These are phyloP conservation scores for Hanleya hanleyi DNA, from an alignment of 2,888 invertebrate genomes.

Conservation along the genomic window DNA sequence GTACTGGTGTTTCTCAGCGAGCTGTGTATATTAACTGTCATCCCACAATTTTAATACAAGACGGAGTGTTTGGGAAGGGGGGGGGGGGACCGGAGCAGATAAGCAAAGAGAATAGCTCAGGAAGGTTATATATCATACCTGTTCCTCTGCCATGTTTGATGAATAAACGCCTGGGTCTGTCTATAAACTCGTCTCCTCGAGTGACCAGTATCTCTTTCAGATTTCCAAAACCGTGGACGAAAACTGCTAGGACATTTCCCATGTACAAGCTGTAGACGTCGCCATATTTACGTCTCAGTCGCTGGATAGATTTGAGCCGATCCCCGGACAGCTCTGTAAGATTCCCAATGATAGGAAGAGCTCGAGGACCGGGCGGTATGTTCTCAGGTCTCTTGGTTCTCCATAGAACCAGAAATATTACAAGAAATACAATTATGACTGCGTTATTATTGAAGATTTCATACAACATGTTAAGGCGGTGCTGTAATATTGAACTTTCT, in stretches of 20 bases:
- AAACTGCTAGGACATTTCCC: constrained; percentile 34
- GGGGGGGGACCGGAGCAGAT: no score
- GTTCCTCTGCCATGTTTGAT: neutral
- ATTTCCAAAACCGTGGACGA: constrained; percentile 34
- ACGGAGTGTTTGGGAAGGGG: no score
- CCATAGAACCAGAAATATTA: neutral
- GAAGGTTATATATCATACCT: no score
- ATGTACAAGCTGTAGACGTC: constrained; percentile 39
- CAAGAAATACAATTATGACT: no score
- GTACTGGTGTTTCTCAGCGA: no score
- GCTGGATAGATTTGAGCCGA: neutral
- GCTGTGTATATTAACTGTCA: no score
- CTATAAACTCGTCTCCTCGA: constrained; percentile 36
- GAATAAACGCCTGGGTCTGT: constrained; percentile 29
- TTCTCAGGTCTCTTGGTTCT: neutral
- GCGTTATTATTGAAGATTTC: no score
- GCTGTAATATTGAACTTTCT: no score
- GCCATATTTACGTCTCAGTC: constrained; percentile 33
- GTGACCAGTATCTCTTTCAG: constrained; percentile 40
- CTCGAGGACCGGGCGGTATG: neutral
- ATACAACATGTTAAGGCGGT: no score
- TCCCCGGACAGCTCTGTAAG: neutral
- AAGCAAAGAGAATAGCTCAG: no score
- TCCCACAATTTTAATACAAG: no score
- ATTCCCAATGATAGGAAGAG: neutral